Conservation (phyloP, 2,888 invertebrate genomes). For the Rhodophaea formosa region DNA sequence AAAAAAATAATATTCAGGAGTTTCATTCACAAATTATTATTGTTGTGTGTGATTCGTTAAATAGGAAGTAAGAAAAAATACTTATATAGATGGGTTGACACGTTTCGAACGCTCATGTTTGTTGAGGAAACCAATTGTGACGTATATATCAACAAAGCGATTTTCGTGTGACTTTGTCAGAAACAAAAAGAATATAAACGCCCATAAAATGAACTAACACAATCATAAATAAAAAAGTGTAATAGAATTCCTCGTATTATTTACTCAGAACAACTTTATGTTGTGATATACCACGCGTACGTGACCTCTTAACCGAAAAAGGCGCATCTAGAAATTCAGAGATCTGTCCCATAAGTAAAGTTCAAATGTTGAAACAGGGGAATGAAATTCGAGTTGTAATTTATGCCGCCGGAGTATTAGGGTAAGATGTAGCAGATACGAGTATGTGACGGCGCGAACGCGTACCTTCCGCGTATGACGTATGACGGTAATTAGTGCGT, state of each 20-base stretch:
- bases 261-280: conserved; percentile 15
- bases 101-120: background rate
- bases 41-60: too few relatives aligned
- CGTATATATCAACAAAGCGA: background rate
- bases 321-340: conserved; percentile 35
- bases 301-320: conserved; percentile 26
- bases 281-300: conserved; percentile 10
- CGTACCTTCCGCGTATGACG: conserved; percentile 55
- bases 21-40: too few relatives aligned
- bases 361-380: conserved; percentile 58
- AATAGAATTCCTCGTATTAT: conserved; percentile 15
- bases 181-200: conserved; percentile 1
- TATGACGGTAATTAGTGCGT: conserved; percentile 60
- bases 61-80: too few relatives aligned
- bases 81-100: too few relatives aligned
- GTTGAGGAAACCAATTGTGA: background rate
- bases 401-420: conserved; percentile 58
- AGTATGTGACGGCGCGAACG: conserved; percentile 44
- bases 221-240: conserved; percentile 13
- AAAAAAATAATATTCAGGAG: too few relatives aligned
- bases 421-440: conserved; percentile 30
- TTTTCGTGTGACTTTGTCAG: background rate
- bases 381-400: conserved; percentile 63
- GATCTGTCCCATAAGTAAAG: conserved; percentile 50
- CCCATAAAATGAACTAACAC: background rate